Conservation (phyloP, 2,888 invertebrate species). For the Diaphora mendica region DNA sequence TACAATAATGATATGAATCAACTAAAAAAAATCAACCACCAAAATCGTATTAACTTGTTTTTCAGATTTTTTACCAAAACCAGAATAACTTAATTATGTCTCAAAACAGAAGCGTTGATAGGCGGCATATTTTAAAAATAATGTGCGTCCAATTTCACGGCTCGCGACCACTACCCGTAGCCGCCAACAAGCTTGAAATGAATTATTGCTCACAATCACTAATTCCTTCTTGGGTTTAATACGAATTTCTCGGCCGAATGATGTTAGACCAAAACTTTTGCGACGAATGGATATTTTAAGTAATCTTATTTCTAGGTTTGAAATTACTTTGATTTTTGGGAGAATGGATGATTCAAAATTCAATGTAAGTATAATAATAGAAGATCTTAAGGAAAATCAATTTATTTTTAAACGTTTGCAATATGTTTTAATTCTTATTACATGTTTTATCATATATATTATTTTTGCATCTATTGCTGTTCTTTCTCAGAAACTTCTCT, state of each 20-base stretch:
- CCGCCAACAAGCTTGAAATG: constrained; percentile 71
- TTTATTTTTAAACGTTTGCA: not conserved
- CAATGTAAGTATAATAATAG: too few species aligned
- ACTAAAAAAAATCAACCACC: not conserved
- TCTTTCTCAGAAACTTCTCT: too few species aligned
- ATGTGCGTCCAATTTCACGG: constrained; percentile 81
- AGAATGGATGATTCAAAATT: not conserved
- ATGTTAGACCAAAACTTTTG: constrained; percentile 22
- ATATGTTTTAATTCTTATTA: too few species aligned
- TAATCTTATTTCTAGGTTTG: constrained; percentile 6
- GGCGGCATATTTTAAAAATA: constrained; percentile 74
- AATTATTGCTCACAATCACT: constrained; percentile 72
- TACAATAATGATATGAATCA: too few species aligned
- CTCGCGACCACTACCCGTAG: constrained; percentile 60
- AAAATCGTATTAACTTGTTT: constrained; percentile 4
- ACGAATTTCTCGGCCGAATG: constrained; percentile 42
- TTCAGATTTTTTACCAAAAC: constrained; percentile 8
- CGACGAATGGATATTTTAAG: constrained; percentile 18
- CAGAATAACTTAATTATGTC: constrained; percentile 57
- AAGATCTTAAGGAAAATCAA: not conserved
- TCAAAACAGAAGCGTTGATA: constrained; percentile 62
- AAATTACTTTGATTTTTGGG: constrained; percentile 5
- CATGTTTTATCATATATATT: too few species aligned
- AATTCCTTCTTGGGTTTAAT: constrained; percentile 54
- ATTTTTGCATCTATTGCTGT: too few species aligned